phyloP scores from a whole-genome alignment of 2,797 vertebrate genomes.

The Notoglanidium macrostoma region DNA sequence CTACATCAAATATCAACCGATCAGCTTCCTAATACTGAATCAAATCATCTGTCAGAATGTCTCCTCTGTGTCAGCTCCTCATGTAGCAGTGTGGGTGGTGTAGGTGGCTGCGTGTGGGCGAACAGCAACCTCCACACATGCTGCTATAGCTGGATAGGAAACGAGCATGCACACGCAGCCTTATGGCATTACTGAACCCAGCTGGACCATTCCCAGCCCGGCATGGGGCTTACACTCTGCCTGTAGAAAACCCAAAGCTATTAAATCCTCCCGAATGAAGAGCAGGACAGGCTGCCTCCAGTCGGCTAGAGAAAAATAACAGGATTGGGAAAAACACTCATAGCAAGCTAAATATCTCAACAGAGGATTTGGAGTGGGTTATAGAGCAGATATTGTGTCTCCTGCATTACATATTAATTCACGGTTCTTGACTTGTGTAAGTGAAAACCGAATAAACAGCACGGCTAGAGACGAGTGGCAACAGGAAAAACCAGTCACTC shows the following conservation, averaged over 20 bases:
- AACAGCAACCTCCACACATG: conserved; percentile 37
- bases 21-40: conserved; percentile 2
- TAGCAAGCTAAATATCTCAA: not conserved
- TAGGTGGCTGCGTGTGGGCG: conserved; percentile 27
- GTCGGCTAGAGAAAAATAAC: not conserved
- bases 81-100: conserved; percentile 7
- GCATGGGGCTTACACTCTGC: conserved; percentile 19
- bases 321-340: not conserved
- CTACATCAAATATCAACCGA: not conserved
- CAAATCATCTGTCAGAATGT: conserved; percentile 7
- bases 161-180: conserved; percentile 39
- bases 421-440: not conserved
- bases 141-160: conserved; percentile 28
- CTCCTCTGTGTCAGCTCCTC: not conserved
- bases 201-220: conserved; percentile 24
- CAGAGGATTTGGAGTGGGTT: not conserved
- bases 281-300: not conserved
- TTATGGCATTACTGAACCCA: conserved; percentile 39
- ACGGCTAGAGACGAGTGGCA: not conserved
- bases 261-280: conserved; percentile 26
- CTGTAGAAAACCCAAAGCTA: conserved; percentile 16
- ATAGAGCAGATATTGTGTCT: not conserved
- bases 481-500: not conserved
- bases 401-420: not conserved
- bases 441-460: not conserved